Evolutionary conservation across 1,140 invertebrate genomes (phyloP), one percentile per base, ranked within the genome.

Genomic region (Ceratitis capitata): DNA sequence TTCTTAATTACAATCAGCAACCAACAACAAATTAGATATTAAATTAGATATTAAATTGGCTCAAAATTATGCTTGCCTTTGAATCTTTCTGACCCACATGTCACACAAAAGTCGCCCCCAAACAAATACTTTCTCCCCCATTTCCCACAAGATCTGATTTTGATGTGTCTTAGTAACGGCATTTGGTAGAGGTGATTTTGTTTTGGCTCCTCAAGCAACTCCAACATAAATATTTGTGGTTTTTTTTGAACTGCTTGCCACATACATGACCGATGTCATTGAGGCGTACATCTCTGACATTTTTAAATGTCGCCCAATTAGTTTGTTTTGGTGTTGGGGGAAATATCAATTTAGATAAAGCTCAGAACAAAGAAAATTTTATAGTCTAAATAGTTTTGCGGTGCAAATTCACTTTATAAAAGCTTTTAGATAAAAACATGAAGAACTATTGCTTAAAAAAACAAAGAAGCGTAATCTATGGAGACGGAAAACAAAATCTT

Each of bases 301-400:
- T 78, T 5, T 16, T 78, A 78, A 78, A 78, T 78, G 42, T 78
- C 45, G 3, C 69, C 69, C 69, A 78, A n/a, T 78, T 78, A 26
- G 39, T 78, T n/a, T 45, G 9, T 45, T 78, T 78, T 78, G 16
- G 10, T 78, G 7, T 45, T 12, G 32, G 42, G 39, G 39, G 35
- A 39, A 45, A 14, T n/a, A n/a, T n/a, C n/a, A n/a, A n/a, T n/a
- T n/a, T n/a, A n/a, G n/a, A n/a, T n/a, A n/a, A n/a, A n/a, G n/a
- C n/a, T n/a, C n/a, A n/a, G n/a, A n/a, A n/a, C n/a, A n/a, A n/a
- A n/a, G n/a, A n/a, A n/a, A n/a, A n/a, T n/a, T n/a, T n/a, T n/a
- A n/a, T n/a, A n/a, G n/a, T n/a, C n/a, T n/a, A n/a, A n/a, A n/a
- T 2, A 56, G 9, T 56, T 56, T 23, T 23, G 19, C n/a, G 19